phyloP scores from a whole-genome alignment of 2,888 invertebrate species.

The Cephus nigrinus region DNA sequence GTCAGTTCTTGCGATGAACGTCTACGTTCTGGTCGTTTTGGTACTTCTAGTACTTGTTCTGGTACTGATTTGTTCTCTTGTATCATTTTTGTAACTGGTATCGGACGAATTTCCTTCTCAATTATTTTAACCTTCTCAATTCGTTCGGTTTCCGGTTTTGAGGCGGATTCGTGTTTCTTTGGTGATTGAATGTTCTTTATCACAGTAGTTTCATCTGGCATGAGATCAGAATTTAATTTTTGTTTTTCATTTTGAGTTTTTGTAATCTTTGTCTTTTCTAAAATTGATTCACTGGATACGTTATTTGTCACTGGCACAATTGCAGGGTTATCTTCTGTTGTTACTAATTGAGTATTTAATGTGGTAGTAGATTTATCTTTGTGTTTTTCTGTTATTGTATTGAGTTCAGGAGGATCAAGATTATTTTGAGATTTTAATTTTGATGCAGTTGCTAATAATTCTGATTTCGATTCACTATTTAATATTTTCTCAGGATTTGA shows the following conservation, averaged over 20 bases:
- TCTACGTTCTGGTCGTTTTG: conserved; percentile 47
- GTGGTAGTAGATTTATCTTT: neutral
- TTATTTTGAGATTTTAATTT: neutral
- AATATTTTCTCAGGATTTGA: neutral
- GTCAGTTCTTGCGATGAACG: conserved; percentile 28
- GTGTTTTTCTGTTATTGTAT: neutral
- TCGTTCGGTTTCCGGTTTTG: neutral
- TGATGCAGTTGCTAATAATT: neutral
- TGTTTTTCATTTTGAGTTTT: neutral
- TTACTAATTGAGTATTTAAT: neutral
- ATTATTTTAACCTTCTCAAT: conserved; percentile 39
- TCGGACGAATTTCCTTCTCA: conserved; percentile 34
- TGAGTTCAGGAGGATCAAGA: neutral
- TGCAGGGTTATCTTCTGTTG: neutral
- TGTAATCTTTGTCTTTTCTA: neutral
- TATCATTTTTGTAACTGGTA: conserved; percentile 12
- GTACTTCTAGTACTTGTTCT: conserved; percentile 23
- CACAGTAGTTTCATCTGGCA: neutral
- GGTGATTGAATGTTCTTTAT: neutral
- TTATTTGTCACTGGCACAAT: conserved; percentile 1
- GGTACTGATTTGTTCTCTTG: neutral
- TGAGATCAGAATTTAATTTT: neutral
- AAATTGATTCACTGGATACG: conserved; percentile 13
- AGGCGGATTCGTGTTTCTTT: neutral
- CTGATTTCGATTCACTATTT: neutral